Evolutionary conservation across 1,140 invertebrate species (phyloP), one percentile per base, ranked within the genome.

Genomic region (Pygmarrhopalites habei): DNA sequence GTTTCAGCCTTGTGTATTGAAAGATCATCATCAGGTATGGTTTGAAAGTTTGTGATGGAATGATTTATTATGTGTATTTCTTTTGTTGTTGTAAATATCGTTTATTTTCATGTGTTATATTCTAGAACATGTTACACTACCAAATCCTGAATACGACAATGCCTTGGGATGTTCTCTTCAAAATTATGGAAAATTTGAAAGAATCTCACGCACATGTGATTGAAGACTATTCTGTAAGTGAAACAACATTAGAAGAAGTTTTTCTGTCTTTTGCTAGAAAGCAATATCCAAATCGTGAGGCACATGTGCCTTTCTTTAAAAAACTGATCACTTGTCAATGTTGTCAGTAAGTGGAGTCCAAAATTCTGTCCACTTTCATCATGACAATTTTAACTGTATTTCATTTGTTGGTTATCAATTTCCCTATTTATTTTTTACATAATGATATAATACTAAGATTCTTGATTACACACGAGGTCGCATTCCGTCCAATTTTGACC

Each of bases 161-260:
- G 5, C 7, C 44, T n/a, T 25, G 23, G 7, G 4, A 7, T 47
- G 7, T 47, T n/a, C 44, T 19, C 17, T 25, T 10, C 4, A 19
- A 19, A 25, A 19, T 47, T n/a, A 76, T 85, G 77, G 82, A 85
- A 65, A 74, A 73, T 63, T 70, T 77, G 4, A 77, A 76, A 65
- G 29, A 62, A 1, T 66, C 62, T 14, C 75, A 76, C 53, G 62
- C 73, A 41, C 74, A 79, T 39, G 32, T 72, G 1, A 51, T 77
- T 30, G 82, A 84, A 71, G 83, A 85, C 69, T 85, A 85, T 69
- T 79, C 79, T 10, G 74, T 86, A 2, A 80, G 79, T 60, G 82
- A 85, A 71, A 84, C 83, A 7, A 83, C 82, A 15, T 73, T 86
- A 26, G 84, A 86, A 68, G 81, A 84, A 75, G 81, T 84, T 19